Base-by-base conservation (phyloP, 2,113 vertebrate genomes). In the Solea solea region DNA sequence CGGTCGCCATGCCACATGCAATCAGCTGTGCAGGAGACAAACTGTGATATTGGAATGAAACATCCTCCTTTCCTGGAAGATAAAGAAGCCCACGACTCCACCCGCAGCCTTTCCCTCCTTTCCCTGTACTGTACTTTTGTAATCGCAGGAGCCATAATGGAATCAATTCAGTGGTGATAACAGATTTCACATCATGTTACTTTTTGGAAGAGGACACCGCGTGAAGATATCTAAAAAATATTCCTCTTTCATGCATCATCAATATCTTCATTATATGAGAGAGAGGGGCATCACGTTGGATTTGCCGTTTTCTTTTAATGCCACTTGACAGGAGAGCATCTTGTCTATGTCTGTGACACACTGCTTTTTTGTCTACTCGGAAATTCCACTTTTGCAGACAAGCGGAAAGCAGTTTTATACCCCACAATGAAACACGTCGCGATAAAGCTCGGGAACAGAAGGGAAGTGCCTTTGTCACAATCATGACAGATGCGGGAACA, bases 191-290 rank as follows among this genome's bases (percentile, higher is more conserved):
- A 86, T 91, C 83, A 59, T 27, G 78, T 90, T 89, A 34, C 64
- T 84, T 74, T 83, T 74, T 83, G 73, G 83, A 91, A 69, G 74
- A 66, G 60, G 2, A 81, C 25, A 69, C 60, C 77, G 6, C 72
- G 60, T 41, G 75, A 82, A 81, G 81, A 76, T 57, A 57, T 85
- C 88, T 92, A 91, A 89, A 93, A 21, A 93, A 92, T 91, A 92
- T 82, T 78, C 81, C 76, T 88, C 86, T 93, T 90, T 94, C 91
- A 92, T 89, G 86, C 91, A 92, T 90, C 92, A 90, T 92, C 89
- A 92, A 92, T 93, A 93, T 93, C 91, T 92, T 94, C 87, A 92
- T 93, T 91, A 92, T 57, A 78, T 65, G 85, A 88, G 90, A 87
- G 90, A 82, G 90, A 93, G 81, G 85, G 81, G 84, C 87, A 89